Base-by-base conservation (phyloP, 2,888 invertebrate genomes). In the Andrena fulva region DNA sequence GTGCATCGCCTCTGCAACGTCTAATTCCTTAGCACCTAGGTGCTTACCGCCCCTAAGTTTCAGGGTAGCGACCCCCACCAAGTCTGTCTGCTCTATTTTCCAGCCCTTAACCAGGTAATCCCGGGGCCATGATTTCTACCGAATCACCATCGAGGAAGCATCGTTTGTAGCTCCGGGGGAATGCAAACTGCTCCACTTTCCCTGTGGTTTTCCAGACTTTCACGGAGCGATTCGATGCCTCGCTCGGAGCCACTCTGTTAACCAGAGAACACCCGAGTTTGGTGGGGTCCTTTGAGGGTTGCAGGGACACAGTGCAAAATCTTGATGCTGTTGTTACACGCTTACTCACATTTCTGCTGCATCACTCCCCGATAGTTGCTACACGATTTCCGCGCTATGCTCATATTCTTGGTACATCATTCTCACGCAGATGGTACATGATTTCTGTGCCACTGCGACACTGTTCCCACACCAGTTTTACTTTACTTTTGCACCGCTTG, bases 21-120 rank as follows among this genome's bases (percentile, higher is more conserved):
- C 78, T 87, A 85, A 84, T 85, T 75, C 79, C 80, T 80, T 70
- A 52, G 42, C 85, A 75, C 80, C 82, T 84, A 68, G 82, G 67
- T 75, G 81, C 79, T 81, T 73, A 80, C 77, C 56, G 62, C 52
- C 73, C 71, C 72, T 70, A 73, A 82, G 68, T 78, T 82, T 48
- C 70, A 54, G 63, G 77, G 52, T 76, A 81, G 33, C 82, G 73
- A 80, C 70, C 54, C 54, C 48, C 10, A 2, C 31, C 12, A 35
- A 35, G 16, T 64, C 62, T 29, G 24, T 24, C 33, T 63, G 67
- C 77, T 71, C 70, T 64, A 71, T 48, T 68, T 77, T 31, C 50
- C 50, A 42, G 42, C 59, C 16, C 31, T 31, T 63, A 71, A 62
- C 59, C 8, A 27, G 64, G 66, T 80, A 84, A 78, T 69, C 67